Evolutionary conservation across 37 sponge, comb jelly and placozoan genomes (phyloP).

Genomic region (Trichoplax adhaerens): DNA sequence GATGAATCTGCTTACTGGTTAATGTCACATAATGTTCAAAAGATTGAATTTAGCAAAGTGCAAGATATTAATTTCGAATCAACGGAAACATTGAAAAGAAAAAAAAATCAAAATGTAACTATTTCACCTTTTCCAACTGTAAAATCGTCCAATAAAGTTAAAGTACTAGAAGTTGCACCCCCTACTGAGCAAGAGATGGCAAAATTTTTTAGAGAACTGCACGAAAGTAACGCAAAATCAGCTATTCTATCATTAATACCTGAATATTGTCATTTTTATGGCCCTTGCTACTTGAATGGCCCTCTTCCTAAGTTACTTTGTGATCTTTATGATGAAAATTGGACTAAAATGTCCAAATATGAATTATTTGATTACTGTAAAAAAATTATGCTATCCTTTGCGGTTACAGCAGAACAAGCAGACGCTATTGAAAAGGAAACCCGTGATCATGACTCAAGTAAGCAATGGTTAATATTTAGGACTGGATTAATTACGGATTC

Average conservation of each 20-base stretch:
- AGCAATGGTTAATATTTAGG: conserved; percentile 26
- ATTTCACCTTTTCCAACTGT: neutral
- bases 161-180: too few species aligned
- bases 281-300: too few species aligned
- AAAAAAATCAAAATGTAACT: neutral
- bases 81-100: neutral
- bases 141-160: too few species aligned
- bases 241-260: conserved; percentile 21
- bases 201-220: conserved; percentile 1
- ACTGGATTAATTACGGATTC: conserved; percentile 49
- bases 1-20: conserved; percentile 23
- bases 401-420: conserved; percentile 5
- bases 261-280: too few species aligned
- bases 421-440: conserved; percentile 16
- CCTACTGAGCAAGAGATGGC: too few species aligned
- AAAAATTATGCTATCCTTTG: conserved; percentile 10
- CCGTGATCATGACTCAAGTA: conserved; percentile 20
- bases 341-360: conserved; percentile 12
- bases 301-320: neutral
- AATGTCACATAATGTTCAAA: conserved; percentile 15
- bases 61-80: conserved; percentile 25
- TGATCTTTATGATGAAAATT: neutral
- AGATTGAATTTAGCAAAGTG: conserved; percentile 22
- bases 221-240: conserved; percentile 13
- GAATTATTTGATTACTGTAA: conserved; percentile 1